Base-by-base conservation (phyloP, 2,888 invertebrate species). In the Cataglyphis cursor region DNA sequence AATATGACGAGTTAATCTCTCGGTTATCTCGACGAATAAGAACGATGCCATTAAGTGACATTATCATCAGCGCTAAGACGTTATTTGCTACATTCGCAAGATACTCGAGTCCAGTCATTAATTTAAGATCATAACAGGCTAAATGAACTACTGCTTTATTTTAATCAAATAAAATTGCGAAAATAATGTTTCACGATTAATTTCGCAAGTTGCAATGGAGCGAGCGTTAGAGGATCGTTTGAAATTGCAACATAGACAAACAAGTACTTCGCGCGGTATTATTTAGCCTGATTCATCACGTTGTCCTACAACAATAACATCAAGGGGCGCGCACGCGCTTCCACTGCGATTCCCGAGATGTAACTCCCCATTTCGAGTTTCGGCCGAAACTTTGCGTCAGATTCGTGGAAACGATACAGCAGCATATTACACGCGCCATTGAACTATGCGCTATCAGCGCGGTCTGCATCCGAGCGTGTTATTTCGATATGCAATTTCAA, bases 231-330 rank as follows among this genome's bases (percentile, higher is more conserved):
- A 28, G 62, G 64, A 81, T 65, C 64, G 35, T 70, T 80, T 54
- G 80, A 75, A 83, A 87, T 51, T 75, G 83, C 74, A 65, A 78
- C 68, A 35, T 80, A 48, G 81, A 85, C 87, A 87, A 90, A 88
- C 89, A 88, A 89, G 88, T 89, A 89, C 82, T 85, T 85, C 65
- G 81, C 68, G 12, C 72, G 85, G 86, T 81, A 84, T 88, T 89
- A 89, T 88, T 89, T 87, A 90, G 84, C 82, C 89, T 87, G 84
- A 90, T 90, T 90, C 88, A 82, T 76, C 85, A 76, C 84, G 84
- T 83, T 85, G 88, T 80, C 51, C 74, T 70, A 86, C 88, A 86
- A 84, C 88, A 87, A 90, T 82, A 80, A 72, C 87, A 28, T 73
- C 82, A 76, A 75, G 24, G 59, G 74, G 70, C 70, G 61, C 68